phyloP scores from a whole-genome alignment of 2,888 invertebrate species.

The Ptilodon capucinus region DNA sequence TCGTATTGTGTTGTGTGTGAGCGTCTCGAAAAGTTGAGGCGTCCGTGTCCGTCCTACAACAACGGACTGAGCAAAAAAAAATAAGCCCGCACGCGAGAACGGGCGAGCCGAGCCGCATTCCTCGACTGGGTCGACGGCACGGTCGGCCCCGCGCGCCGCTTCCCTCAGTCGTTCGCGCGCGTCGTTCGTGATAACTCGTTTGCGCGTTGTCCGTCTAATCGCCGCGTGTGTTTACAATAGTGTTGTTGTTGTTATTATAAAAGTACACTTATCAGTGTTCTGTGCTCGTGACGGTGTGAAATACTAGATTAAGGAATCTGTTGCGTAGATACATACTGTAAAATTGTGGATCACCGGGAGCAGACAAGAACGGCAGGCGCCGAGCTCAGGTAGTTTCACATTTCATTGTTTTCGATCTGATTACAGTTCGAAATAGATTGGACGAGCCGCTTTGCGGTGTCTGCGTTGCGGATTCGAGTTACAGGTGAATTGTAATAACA shows the following conservation, averaged over 20 bases:
- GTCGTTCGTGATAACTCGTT: slow-evolving; percentile 57
- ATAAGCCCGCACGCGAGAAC: slow-evolving; percentile 66
- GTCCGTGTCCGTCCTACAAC: too few species aligned
- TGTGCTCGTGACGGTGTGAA: slow-evolving; percentile 58
- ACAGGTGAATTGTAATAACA: slow-evolving; percentile 54
- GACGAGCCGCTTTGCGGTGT: slow-evolving; percentile 47
- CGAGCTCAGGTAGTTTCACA: slow-evolving; percentile 75
- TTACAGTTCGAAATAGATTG: slow-evolving; percentile 42
- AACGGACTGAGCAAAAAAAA: slow-evolving; percentile 49
- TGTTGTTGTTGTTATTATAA: slow-evolving; percentile 67
- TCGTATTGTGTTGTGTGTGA: too few species aligned
- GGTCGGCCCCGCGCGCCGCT: slow-evolving; percentile 43
- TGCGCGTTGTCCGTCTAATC: slow-evolving; percentile 48
- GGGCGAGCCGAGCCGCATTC: slow-evolving; percentile 76
- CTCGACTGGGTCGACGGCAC: slow-evolving; percentile 75
- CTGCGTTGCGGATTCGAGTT: slow-evolving; percentile 35
- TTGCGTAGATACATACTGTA: slow-evolving; percentile 33
- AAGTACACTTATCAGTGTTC: slow-evolving; percentile 54
- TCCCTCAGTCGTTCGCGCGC: slow-evolving; percentile 72
- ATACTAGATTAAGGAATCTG: slow-evolving; percentile 35
- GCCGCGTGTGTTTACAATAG: slow-evolving; percentile 74
- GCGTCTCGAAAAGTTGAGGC: too few species aligned
- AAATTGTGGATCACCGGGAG: slow-evolving; percentile 58
- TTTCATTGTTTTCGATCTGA: slow-evolving; percentile 65
- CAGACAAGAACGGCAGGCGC: slow-evolving; percentile 70